phyloP scores from a whole-genome alignment of 2,888 invertebrate genomes.

The Rapana venosa region DNA sequence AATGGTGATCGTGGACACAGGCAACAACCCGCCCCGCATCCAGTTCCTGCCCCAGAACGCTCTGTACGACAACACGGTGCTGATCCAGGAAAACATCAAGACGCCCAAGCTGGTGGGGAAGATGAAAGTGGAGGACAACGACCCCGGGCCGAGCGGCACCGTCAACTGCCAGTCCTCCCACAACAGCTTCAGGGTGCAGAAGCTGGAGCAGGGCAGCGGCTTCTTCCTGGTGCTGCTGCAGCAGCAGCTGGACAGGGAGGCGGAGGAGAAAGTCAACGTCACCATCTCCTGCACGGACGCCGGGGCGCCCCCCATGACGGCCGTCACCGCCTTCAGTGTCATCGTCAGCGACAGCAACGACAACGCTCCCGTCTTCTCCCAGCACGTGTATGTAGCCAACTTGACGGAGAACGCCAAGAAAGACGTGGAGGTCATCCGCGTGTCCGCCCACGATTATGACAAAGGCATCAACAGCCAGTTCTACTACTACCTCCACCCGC shows the following conservation, averaged over 20 bases:
- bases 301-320: constrained; percentile 68
- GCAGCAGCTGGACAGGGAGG: constrained; percentile 68
- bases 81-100: constrained; percentile 83
- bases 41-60: constrained; percentile 88
- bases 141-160: constrained; percentile 67
- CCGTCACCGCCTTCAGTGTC: constrained; percentile 64
- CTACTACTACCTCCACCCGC: constrained; percentile 80
- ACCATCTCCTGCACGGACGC: constrained; percentile 70
- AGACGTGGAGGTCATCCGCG: constrained; percentile 58
- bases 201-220: constrained; percentile 40
- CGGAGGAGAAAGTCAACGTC: constrained; percentile 62
- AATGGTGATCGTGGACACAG: constrained; percentile 82
- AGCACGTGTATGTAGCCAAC: constrained; percentile 61
- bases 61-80: constrained; percentile 81
- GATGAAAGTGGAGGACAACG: constrained; percentile 83
- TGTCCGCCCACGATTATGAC: constrained; percentile 85
- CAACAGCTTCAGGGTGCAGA: constrained; percentile 49
- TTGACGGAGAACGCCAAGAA: constrained; percentile 67
- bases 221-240: constrained; percentile 59
- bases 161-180: constrained; percentile 62
- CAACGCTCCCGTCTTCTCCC: constrained; percentile 67
- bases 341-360: constrained; percentile 73
- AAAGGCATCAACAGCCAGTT: constrained; percentile 66
- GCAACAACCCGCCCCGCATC: constrained; percentile 92
- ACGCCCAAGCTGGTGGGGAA: constrained; percentile 96